These are phyloP conservation scores for Philaethria dido DNA, from an alignment of 2,888 invertebrate genomes.

Conservation along the genomic window DNA sequence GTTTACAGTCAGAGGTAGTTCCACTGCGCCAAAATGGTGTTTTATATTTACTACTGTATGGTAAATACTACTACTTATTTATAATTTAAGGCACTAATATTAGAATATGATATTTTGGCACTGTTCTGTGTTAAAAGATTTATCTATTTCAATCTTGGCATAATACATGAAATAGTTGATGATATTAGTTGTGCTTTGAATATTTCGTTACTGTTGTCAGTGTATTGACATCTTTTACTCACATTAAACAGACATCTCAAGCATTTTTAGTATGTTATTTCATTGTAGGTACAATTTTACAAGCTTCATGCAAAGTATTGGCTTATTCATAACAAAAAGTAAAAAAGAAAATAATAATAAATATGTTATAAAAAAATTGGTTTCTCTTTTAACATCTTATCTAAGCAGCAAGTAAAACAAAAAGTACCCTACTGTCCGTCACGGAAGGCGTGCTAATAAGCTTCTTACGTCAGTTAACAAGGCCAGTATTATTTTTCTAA, in stretches of 20 bases:
- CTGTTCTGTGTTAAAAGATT: conserved; percentile 1
- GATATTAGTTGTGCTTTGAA: conserved; percentile 2
- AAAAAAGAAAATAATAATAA: no score
- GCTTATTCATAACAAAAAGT: no score
- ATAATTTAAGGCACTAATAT: neutral
- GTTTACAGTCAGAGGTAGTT: no score
- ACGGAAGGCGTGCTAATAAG: conserved; percentile 75
- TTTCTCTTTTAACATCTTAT: conserved; percentile 29
- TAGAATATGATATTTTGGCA: conserved; percentile 13
- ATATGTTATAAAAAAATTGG: no score
- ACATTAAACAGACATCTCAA: no score
- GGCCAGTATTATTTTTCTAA: conserved; percentile 76
- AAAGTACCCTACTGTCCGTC: conserved; percentile 54
- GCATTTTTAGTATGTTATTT: no score
- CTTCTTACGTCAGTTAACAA: conserved; percentile 72
- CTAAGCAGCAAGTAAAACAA: conserved; percentile 40
- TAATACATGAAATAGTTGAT: conserved; percentile 9
- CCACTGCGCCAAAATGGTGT: no score
- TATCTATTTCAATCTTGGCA: conserved; percentile 17
- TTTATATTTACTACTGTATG: no score
- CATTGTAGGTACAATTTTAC: no score
- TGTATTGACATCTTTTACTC: no score
- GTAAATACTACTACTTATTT: neutral
- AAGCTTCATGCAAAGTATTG: no score
- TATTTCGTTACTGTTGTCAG: no score